These are phyloP conservation scores for Zhengitettix transpicula DNA, from an alignment of 2,888 invertebrate species.

Conservation along the genomic window DNA sequence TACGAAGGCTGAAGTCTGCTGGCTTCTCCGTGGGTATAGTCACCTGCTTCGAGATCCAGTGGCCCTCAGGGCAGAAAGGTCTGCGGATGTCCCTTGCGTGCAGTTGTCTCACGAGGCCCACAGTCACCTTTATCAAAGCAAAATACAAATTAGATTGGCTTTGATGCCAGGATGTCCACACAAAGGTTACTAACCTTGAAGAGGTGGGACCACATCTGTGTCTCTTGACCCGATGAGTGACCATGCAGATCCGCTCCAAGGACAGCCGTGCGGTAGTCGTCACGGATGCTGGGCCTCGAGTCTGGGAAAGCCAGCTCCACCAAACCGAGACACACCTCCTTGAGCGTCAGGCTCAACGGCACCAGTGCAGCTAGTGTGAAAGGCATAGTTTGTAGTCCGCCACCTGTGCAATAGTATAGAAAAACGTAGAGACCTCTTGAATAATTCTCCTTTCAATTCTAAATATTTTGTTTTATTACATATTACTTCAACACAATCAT, in stretches of 20 bases:
- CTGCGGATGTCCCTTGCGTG: slow-evolving; percentile 75
- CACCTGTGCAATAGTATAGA: too few relatives aligned
- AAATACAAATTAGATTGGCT: too few relatives aligned
- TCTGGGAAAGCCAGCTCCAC: slow-evolving; percentile 78
- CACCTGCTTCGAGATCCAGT: slow-evolving; percentile 42
- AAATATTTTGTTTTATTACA: too few relatives aligned
- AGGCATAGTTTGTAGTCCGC: slow-evolving; percentile 34
- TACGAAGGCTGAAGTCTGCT: slow-evolving; percentile 33
- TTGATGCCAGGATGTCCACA: too few relatives aligned
- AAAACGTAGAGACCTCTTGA: too few relatives aligned
- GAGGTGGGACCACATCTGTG: slow-evolving; percentile 60
- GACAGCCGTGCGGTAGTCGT: slow-evolving; percentile 41
- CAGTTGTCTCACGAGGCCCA: slow-evolving; percentile 61
- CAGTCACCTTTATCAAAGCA: slow-evolving; percentile 31
- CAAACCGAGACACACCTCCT: slow-evolving; percentile 68
- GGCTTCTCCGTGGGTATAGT: slow-evolving; percentile 34
- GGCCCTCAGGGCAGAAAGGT: slow-evolving; percentile 52
- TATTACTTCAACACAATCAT: too few relatives aligned
- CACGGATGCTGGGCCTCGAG: slow-evolving; percentile 41
- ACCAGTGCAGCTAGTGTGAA: slow-evolving; percentile 61
- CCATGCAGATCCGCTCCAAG: slow-evolving; percentile 14
- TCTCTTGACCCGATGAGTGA: slow-evolving; percentile 26
- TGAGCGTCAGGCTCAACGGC: slow-evolving; percentile 50
- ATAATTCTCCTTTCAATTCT: too few relatives aligned
- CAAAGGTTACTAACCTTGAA: slow-evolving; percentile 38